Conservation (phyloP, 2,113 vertebrate species). For the Spilogale gracilis region DNA sequence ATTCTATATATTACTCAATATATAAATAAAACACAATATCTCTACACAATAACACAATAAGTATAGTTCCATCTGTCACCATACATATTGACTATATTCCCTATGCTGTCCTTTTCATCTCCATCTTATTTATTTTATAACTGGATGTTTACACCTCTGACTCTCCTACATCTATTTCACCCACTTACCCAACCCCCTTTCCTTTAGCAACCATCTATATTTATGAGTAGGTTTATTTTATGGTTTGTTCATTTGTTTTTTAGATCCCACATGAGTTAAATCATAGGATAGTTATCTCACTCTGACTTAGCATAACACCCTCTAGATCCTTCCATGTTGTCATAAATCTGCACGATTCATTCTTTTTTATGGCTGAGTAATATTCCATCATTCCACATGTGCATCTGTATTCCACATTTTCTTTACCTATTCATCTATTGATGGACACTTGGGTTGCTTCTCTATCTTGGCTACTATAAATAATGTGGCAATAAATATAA, state of each 20-base stretch:
- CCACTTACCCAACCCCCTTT: not conserved
- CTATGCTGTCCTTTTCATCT: not conserved
- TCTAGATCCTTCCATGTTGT: not conserved
- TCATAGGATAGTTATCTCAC: not conserved
- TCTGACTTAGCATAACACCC: not conserved
- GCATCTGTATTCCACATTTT: not conserved
- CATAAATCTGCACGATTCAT: not conserved
- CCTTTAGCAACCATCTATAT: not conserved
- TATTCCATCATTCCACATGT: not conserved
- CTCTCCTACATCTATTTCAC: not conserved
- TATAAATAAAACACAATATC: not conserved
- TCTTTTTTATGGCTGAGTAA: not conserved
- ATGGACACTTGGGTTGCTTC: not conserved
- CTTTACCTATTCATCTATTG: not conserved
- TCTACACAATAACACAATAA: not conserved
- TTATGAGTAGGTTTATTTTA: not conserved
- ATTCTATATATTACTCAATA: not conserved
- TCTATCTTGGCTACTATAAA: not conserved
- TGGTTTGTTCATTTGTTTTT: not conserved
- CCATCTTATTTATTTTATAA: not conserved
- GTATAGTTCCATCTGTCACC: not conserved
- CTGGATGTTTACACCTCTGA: not conserved
- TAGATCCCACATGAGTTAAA: not conserved
- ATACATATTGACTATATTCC: not conserved
- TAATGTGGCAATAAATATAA: not conserved